Evolutionary conservation across 2,113 vertebrate genomes (phyloP), one percentile per base, ranked within the genome.

Genomic region (Grammatotria lemairii): DNA sequence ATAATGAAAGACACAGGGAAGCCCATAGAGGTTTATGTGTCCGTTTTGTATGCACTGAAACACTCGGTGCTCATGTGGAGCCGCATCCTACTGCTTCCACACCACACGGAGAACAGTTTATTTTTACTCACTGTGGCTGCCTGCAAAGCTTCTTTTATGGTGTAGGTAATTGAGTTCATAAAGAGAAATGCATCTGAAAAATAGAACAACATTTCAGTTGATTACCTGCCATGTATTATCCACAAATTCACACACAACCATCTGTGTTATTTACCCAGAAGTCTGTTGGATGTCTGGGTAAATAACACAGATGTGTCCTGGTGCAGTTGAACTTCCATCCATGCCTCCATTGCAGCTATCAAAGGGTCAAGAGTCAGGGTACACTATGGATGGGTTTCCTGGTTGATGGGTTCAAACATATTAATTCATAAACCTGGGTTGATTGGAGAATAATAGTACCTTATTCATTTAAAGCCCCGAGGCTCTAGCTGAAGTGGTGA

Each of bases 81-180:
- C 35, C 26, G 35, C 54, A 13, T 33, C 16, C 23, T n/a, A 63
- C 80, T 73, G 26, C 26, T 78, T 49, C 58, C 80, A 85, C 73
- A 47, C 19, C 58, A 42, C 23, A 26, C 11, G 3, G 2, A 28
- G 28, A 87, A 70, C 79, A 6, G 21, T 23, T 85, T 81, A 28
- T 85, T 92, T 90, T 78, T 95, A 95, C 95, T 95, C 91, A 87
- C 94, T 95, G 83, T 86, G 84, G 58, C 79, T 40, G 79, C 80
- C 87, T 91, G 93, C 96, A 94, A 90, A 85, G 89, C 93, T 70
- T 89, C 92, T 96, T 97, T 97, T 96, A 97, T 95, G 91, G 92
- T 54, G 93, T 92, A 95, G 83, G 96, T 97, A 97, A 97, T 94
- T 97, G 95, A 97, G 96, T 89, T 90, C 90, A 95, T 84, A 95